Conservation (phyloP, 2,797 vertebrate species). For the Syngnathus rostellatus region DNA sequence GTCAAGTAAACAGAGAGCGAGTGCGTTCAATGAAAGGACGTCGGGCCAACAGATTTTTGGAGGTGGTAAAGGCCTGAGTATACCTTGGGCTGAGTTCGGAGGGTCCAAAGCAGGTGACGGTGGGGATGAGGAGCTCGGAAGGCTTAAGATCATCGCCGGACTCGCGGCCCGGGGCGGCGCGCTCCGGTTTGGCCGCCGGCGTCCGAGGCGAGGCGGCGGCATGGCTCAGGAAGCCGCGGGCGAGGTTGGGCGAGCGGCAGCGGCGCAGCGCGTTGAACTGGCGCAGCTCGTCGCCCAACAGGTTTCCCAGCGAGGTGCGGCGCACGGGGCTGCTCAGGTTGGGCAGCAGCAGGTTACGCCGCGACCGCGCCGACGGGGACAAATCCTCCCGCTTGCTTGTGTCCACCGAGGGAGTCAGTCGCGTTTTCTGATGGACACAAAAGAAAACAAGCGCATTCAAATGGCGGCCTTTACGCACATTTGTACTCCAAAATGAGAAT, state of each 20-base stretch:
- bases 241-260: slow-evolving; percentile 73
- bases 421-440: slow-evolving; percentile 58
- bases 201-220: slow-evolving; percentile 66
- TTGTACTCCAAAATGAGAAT: not conserved
- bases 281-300: slow-evolving; percentile 82
- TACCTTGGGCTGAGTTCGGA: slow-evolving; percentile 91
- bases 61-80: too few relatives aligned
- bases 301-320: slow-evolving; percentile 80
- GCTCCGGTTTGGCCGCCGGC: slow-evolving; percentile 49
- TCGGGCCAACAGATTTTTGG: slow-evolving; percentile 9
- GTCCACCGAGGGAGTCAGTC: slow-evolving; percentile 76
- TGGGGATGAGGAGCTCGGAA: slow-evolving; percentile 80
- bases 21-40: slow-evolving; percentile 52
- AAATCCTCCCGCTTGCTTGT: slow-evolving; percentile 56
- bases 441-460: not conserved
- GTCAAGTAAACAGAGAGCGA: slow-evolving; percentile 50
- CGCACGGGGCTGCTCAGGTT: slow-evolving; percentile 76
- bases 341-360: slow-evolving; percentile 77
- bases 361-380: slow-evolving; percentile 61
- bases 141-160: slow-evolving; percentile 58
- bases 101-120: slow-evolving; percentile 72
- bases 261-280: slow-evolving; percentile 79
- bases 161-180: slow-evolving; percentile 13
- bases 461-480: not conserved
- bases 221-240: slow-evolving; percentile 56